Evolutionary conservation across 2,888 invertebrate species (phyloP), one percentile per base, ranked within the genome.

Genomic region (Andrena flavipes): DNA sequence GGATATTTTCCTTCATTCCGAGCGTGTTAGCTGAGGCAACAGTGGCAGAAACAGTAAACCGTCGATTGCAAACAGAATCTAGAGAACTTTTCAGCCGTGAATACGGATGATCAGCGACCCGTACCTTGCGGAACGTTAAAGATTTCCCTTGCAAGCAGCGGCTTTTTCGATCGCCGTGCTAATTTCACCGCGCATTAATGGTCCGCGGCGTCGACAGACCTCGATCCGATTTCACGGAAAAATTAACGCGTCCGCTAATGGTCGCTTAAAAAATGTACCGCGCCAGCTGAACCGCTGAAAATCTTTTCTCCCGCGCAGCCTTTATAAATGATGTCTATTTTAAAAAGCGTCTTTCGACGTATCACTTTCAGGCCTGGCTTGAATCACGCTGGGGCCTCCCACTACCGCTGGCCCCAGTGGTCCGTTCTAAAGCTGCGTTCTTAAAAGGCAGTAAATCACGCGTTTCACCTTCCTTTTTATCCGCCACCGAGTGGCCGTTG

Each of bases 361-460:
- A 87, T 89, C 87, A 70, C 76, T 89, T 88, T 85, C 89, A 80
- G 70, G 42, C 62, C 81, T 65, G 73, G 56, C 10, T 76, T 60
- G 82, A 72, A 67, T 73, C 74, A 64, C 48, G 71, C 65, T 20
- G 69, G 71, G 71, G 67, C 67, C 79, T 26, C 73, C 74, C 26
- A 69, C 70, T 62, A 60, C 82, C 74, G 79, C 72, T 77, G 82
- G 80, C 80, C 73, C 74, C 10, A 30, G 68, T 35, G 69, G 60
- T 48, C 74, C 74, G 33, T 16, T 63, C 51, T 49, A 51, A 75
- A 68, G 73, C 72, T 73, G 70, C 70, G 84, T 80, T 89, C 87
- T 90, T 90, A 91, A 91, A 91, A 80, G 89, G 86, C 89, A 72
- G 89, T 92, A 91, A 92, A 93, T 93, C 92, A 92, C 85, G 83